Conservation (phyloP, 2,888 invertebrate species). For the Hedychridium roseum region DNA sequence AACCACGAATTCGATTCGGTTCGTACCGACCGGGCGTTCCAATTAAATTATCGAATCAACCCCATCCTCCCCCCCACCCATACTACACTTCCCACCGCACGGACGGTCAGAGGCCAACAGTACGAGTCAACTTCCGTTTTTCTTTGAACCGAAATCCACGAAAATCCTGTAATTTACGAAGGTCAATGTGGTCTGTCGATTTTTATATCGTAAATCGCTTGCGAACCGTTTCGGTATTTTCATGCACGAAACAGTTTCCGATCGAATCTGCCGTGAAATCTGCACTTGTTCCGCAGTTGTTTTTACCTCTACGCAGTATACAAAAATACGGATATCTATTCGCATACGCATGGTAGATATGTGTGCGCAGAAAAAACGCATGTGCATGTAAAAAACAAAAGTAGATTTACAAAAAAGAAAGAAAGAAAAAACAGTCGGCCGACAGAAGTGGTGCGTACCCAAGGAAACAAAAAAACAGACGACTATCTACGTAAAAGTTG, state of each 20-base stretch:
- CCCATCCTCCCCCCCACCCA: no score
- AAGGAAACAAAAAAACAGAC: no score
- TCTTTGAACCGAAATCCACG: no score
- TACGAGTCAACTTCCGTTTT: no score
- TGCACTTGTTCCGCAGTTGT: conserved; percentile 22
- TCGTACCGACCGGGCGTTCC: conserved; percentile 10
- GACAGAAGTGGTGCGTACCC: conserved; percentile 6
- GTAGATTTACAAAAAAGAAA: conserved; percentile 15
- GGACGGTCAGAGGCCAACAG: no score
- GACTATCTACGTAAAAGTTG: conserved; percentile 13
- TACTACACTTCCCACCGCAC: no score
- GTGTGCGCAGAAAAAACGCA: conserved; percentile 6
- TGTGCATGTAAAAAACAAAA: conserved; percentile 20
- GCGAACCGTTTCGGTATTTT: no score
- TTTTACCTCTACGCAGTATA: conserved; percentile 31
- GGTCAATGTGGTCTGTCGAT: no score
- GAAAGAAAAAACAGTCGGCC: conserved; percentile 19
- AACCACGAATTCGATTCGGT: conserved; percentile 9
- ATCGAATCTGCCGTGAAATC: conserved; percentile 15
- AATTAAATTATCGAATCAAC: conserved; percentile 14
- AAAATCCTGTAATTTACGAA: no score
- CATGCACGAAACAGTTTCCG: neutral
- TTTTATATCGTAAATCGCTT: no score
- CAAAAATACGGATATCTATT: conserved; percentile 25
- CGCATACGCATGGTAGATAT: conserved; percentile 29